These are phyloP conservation scores for Sitta europaea DNA, from an alignment of 2,113 vertebrate genomes.

Conservation along the genomic window DNA sequence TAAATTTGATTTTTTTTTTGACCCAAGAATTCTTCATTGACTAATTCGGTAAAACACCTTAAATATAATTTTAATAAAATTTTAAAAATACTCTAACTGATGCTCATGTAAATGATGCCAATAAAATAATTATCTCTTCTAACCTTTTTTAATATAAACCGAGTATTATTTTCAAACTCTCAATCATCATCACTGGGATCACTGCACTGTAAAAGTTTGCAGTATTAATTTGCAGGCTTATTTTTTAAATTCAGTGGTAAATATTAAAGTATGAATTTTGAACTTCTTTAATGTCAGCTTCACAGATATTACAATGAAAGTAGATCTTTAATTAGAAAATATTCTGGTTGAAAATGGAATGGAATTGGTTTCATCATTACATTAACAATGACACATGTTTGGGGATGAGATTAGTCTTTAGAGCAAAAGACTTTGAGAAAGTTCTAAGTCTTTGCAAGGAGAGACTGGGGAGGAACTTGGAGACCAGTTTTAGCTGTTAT, in stretches of 20 bases:
- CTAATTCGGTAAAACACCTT: background rate
- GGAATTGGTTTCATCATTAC: background rate
- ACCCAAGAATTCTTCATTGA: background rate
- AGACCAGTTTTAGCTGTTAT: constrained; percentile 3
- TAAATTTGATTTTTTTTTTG: background rate
- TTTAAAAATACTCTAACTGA: background rate
- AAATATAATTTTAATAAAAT: background rate
- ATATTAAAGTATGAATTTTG: background rate
- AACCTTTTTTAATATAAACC: background rate
- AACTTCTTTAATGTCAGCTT: background rate
- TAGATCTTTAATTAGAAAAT: background rate
- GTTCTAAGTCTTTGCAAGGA: background rate
- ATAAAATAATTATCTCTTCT: background rate
- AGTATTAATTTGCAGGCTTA: background rate
- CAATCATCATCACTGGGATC: background rate
- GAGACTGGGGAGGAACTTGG: background rate
- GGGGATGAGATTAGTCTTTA: background rate
- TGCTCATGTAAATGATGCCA: background rate
- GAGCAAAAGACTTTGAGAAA: background rate
- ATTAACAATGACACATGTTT: background rate
- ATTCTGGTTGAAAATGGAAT: background rate
- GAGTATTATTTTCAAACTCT: background rate
- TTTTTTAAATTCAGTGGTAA: background rate
- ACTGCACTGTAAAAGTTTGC: background rate
- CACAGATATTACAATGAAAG: background rate